Conservation (phyloP, 2,888 invertebrate species). For the Beris chalybata region DNA sequence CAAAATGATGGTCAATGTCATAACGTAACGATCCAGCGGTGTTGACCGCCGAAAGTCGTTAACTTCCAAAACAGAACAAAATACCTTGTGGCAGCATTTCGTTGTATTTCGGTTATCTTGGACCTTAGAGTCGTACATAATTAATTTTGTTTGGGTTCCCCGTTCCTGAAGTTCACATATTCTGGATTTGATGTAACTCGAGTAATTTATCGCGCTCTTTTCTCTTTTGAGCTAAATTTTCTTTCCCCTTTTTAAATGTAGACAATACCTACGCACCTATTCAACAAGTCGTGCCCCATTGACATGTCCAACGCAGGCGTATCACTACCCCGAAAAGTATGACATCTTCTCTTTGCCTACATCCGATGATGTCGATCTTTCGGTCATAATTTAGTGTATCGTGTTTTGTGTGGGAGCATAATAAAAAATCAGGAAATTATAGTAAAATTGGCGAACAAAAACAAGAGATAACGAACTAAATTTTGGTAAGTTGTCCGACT, state of each 20-base stretch:
- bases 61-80: too few relatives aligned
- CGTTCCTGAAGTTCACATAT: too few relatives aligned
- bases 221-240: too few relatives aligned
- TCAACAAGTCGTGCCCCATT: slow-evolving; percentile 22
- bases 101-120: too few relatives aligned
- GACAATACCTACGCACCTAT: slow-evolving; percentile 2
- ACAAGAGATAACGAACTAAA: background rate
- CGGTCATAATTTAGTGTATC: background rate
- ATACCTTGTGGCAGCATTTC: too few relatives aligned
- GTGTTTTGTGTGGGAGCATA: background rate
- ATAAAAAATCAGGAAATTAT: background rate
- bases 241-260: background rate
- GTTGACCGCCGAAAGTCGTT: too few relatives aligned
- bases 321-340: background rate
- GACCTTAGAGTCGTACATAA: too few relatives aligned
- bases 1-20: slow-evolving; percentile 14
- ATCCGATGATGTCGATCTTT: slow-evolving; percentile 15
- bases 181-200: too few relatives aligned
- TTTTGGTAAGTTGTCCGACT: background rate
- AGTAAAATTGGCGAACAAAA: background rate
- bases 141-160: too few relatives aligned
- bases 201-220: too few relatives aligned
- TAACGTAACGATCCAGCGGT: background rate
- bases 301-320: slow-evolving; percentile 26
- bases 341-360: slow-evolving; percentile 18